Conservation (phyloP, 2,113 vertebrate species). For the Callorhinus ursinus region DNA sequence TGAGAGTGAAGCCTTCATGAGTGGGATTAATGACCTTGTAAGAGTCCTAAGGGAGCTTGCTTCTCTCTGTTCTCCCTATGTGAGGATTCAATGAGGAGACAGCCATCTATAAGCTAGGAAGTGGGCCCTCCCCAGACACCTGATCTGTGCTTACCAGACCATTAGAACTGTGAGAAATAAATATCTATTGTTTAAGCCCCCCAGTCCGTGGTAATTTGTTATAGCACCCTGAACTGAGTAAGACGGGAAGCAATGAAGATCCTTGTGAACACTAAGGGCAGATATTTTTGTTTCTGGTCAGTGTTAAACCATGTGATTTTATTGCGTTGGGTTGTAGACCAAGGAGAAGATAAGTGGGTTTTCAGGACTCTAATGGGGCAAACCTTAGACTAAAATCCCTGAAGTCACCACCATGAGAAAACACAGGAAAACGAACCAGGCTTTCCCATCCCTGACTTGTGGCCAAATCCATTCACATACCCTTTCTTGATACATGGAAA, state of each 20-base stretch:
- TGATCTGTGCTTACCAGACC: neutral
- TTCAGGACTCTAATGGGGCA: neutral
- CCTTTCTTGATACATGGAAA: neutral
- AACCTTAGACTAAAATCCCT: neutral
- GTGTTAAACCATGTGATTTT: neutral
- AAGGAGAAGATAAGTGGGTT: neutral
- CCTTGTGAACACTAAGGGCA: neutral
- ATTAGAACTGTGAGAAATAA: neutral
- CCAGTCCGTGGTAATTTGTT: neutral
- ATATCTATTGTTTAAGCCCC: neutral
- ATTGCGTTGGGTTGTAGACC: neutral
- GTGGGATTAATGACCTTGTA: neutral
- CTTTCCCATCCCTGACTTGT: neutral
- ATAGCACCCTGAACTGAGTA: neutral
- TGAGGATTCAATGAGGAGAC: neutral
- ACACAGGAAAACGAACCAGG: neutral
- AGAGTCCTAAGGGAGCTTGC: neutral
- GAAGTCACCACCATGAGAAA: neutral
- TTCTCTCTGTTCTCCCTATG: neutral
- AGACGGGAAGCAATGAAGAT: neutral
- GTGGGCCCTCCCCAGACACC: neutral
- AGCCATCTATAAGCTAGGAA: neutral
- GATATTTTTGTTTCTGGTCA: neutral
- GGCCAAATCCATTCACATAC: neutral
- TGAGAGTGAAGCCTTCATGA: neutral